These are phyloP conservation scores for Neodiprion fabricii DNA, from an alignment of 1,140 invertebrate species.

Conservation along the genomic window DNA sequence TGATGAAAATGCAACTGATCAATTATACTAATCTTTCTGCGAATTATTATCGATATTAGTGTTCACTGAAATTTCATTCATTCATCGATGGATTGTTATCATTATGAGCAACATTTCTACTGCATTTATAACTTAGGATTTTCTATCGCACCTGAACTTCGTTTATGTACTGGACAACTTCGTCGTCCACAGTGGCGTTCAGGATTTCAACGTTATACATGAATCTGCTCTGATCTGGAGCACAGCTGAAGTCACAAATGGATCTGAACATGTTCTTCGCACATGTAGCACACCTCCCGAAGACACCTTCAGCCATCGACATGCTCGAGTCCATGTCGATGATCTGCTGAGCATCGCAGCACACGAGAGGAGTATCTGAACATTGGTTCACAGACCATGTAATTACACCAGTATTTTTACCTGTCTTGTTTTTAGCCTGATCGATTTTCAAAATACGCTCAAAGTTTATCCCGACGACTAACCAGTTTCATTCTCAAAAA, in stretches of 20 bases:
- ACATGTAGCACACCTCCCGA: conserved; percentile 69
- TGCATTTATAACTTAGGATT: too few species aligned
- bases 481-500: conserved; percentile 50
- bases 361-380: conserved; percentile 48
- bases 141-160: conserved; percentile 33
- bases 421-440: neutral
- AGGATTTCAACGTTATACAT: conserved; percentile 46
- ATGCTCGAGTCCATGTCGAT: conserved; percentile 56
- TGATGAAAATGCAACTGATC: too few species aligned
- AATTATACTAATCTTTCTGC: too few species aligned
- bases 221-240: conserved; percentile 64
- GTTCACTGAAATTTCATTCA: too few species aligned
- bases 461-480: conserved; percentile 23
- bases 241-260: conserved; percentile 70
- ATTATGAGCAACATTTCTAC: too few species aligned
- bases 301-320: conserved; percentile 61
- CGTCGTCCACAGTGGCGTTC: neutral
- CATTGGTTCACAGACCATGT: neutral
- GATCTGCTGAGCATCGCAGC: conserved; percentile 64
- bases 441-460: conserved; percentile 5
- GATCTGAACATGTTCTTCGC: conserved; percentile 63
- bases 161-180: neutral
- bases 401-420: conserved; percentile 14
- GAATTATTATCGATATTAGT: too few species aligned
- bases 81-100: too few species aligned